These are phyloP conservation scores for Drosophila lutescens DNA, from an alignment of 2,888 invertebrate genomes.

Conservation along the genomic window DNA sequence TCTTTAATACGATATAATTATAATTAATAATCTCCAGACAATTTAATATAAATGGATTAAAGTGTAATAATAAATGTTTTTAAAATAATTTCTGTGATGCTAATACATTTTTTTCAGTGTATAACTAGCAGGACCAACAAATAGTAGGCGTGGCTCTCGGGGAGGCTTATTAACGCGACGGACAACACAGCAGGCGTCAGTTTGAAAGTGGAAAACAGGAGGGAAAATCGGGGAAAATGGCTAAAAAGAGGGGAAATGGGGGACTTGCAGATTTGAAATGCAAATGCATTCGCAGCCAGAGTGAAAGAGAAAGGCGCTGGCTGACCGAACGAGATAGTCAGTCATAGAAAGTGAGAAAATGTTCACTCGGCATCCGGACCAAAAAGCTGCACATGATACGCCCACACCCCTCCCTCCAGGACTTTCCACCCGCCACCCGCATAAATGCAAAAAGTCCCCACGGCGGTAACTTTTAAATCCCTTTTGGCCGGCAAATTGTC, in stretches of 20 bases:
- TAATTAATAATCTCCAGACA: no score
- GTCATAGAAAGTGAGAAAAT: slow-evolving; percentile 47
- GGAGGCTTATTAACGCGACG: slow-evolving; percentile 44
- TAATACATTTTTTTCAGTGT: not conserved
- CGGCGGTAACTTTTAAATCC: slow-evolving; percentile 75
- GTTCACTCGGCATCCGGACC: slow-evolving; percentile 42
- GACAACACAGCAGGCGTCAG: slow-evolving; percentile 33
- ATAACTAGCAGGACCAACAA: not conserved
- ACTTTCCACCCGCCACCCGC: slow-evolving; percentile 26
- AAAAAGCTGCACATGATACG: slow-evolving; percentile 27
- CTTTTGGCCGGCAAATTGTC: slow-evolving; percentile 71
- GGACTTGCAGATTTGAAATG: slow-evolving; percentile 65
- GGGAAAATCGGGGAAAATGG: slow-evolving; percentile 6
- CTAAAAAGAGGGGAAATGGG: not conserved
- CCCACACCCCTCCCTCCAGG: not conserved
- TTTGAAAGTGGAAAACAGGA: slow-evolving; percentile 8
- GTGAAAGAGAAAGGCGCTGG: slow-evolving; percentile 23
- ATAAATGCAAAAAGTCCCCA: slow-evolving; percentile 73
- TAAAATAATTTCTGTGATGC: not conserved
- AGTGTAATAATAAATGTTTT: no score
- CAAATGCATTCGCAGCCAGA: slow-evolving; percentile 58
- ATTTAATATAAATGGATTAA: no score
- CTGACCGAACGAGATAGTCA: not conserved
- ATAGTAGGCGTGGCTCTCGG: slow-evolving; percentile 5
- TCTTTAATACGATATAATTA: no score